A percentile compares a stretch with the other conserved stretches of the same genome.
Evolutionary conservation across 1,140 invertebrate species (phyloP).

Genomic region (Chironomus tepperi): DNA sequence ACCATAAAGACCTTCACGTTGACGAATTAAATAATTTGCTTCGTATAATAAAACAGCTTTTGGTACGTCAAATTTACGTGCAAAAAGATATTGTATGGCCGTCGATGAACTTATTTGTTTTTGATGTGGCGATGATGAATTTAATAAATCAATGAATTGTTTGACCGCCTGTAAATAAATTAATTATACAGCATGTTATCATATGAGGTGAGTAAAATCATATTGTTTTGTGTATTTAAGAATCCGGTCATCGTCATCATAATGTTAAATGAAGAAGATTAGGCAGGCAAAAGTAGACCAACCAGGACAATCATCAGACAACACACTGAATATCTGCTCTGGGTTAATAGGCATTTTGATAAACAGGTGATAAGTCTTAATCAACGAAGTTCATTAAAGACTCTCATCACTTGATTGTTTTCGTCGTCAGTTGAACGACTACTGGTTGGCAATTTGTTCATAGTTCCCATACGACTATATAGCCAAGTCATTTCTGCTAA

Average conservation of each 20-base stretch:
- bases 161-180: conserved; percentile 35
- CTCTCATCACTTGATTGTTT: conserved; percentile 22
- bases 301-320: conserved; percentile 15
- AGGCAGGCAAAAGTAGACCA: not conserved
- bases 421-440: conserved; percentile 20
- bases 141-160: conserved; percentile 41
- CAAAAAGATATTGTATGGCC: conserved; percentile 90
- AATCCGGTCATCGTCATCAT: not conserved
- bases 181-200: not conserved
- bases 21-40: conserved; percentile 81
- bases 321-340: conserved; percentile 2
- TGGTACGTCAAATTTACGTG: conserved; percentile 87
- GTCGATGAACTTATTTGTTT: conserved; percentile 54
- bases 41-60: conserved; percentile 81
- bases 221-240: not conserved
- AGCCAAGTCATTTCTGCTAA: no score
- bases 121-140: conserved; percentile 25
- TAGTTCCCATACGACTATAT: no score
- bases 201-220: not conserved
- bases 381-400: conserved; percentile 17
- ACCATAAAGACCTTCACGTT: conserved; percentile 71
- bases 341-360: conserved; percentile 20
- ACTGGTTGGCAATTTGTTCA: conserved; percentile 14
- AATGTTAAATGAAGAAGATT: not conserved
- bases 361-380: not conserved